phyloP scores from a whole-genome alignment of 2,797 vertebrate genomes.

The Ispidina lecontei region DNA sequence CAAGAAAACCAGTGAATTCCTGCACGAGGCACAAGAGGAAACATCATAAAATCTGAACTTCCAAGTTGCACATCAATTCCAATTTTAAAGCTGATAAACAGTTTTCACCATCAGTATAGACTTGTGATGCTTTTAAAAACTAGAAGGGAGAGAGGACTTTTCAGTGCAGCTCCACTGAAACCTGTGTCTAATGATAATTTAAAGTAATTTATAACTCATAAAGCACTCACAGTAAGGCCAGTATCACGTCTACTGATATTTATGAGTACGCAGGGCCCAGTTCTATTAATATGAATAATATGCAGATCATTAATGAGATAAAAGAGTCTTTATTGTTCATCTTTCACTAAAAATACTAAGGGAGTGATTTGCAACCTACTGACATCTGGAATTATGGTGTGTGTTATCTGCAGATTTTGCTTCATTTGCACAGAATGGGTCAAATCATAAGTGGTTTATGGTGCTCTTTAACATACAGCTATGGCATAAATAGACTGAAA shows the following conservation, averaged over 20 bases:
- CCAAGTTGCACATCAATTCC: neutral
- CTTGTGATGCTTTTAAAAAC: constrained; percentile 6
- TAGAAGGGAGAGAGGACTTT: neutral
- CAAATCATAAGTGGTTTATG: constrained; percentile 28
- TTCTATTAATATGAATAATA: constrained; percentile 33
- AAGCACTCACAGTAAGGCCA: neutral
- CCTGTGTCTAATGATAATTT: constrained; percentile 3
- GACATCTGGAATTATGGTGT: constrained; percentile 28
- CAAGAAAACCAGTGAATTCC: neutral
- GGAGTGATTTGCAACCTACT: neutral
- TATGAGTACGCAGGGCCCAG: neutral
- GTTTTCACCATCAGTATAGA: constrained; percentile 2
- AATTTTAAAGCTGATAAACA: constrained; percentile 10
- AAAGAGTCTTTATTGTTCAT: constrained; percentile 15
- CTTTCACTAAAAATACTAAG: constrained; percentile 41
- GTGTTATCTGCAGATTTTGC: constrained; percentile 23
- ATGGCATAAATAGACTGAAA: constrained; percentile 29
- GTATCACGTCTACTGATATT: constrained; percentile 14
- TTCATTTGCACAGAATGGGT: constrained; percentile 17
- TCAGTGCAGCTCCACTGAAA: constrained; percentile 1
- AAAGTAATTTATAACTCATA: constrained; percentile 43
- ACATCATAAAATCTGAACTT: neutral
- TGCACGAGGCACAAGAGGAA: neutral
- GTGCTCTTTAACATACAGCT: constrained; percentile 19
- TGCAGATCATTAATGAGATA: constrained; percentile 12